Conservation (phyloP, 2,888 invertebrate genomes). For the Meloe dianella region DNA sequence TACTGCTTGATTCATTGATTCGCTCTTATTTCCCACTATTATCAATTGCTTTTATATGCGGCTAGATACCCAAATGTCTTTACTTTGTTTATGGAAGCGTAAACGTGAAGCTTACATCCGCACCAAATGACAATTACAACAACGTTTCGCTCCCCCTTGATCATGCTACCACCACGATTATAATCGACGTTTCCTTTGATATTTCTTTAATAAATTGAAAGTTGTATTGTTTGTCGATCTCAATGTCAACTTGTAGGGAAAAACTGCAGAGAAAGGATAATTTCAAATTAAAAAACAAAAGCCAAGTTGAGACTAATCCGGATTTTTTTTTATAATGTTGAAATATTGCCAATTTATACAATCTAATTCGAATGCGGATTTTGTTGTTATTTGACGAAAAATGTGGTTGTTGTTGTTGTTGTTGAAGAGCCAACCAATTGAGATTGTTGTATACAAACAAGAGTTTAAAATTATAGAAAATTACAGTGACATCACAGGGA, state of each 20-base stretch:
- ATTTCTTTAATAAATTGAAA: too few relatives aligned
- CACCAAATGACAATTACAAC: slow-evolving; percentile 28
- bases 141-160: neutral
- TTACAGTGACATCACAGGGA: neutral
- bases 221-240: neutral
- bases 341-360: slow-evolving; percentile 7
- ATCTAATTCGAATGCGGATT: neutral
- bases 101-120: slow-evolving; percentile 25
- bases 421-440: neutral
- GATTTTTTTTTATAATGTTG: neutral
- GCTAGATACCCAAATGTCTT: slow-evolving; percentile 4
- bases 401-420: slow-evolving; percentile 3
- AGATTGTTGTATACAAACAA: neutral
- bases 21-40: neutral
- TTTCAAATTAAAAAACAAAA: neutral
- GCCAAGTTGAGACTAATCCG: neutral
- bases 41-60: neutral
- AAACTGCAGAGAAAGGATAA: neutral
- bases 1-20: neutral
- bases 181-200: too few relatives aligned
- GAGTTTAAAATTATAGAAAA: neutral
- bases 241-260: neutral
- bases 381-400: neutral
- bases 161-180: too few relatives aligned
- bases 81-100: slow-evolving; percentile 29